A percentile compares a stretch with the other conserved stretches of the same genome.
These are phyloP conservation scores for Paradoxurus hermaphroditus DNA, from an alignment of 2,113 vertebrate species.

Conservation along the genomic window DNA sequence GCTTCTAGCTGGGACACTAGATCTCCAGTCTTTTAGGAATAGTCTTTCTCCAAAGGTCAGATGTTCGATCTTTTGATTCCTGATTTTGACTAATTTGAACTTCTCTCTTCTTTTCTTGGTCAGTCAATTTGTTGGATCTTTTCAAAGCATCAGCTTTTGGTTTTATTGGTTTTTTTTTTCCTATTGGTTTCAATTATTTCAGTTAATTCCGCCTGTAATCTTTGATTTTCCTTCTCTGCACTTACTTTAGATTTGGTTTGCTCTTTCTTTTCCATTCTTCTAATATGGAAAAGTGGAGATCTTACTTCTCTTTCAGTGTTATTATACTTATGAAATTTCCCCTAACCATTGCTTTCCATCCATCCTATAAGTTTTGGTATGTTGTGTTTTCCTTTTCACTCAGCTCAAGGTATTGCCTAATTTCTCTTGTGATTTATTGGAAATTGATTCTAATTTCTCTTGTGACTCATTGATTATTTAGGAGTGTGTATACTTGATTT, in stretches of 20 bases:
- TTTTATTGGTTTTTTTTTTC: slow-evolving; percentile 3
- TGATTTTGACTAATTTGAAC: slow-evolving; percentile 26
- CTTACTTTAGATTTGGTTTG: neutral
- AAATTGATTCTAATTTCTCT: neutral
- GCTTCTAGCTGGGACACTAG: neutral
- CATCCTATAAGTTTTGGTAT: neutral
- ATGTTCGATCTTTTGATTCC: neutral
- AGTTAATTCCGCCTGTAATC: slow-evolving; percentile 13
- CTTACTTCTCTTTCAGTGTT: neutral
- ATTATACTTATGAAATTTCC: neutral
- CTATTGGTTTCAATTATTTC: neutral
- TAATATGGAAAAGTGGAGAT: neutral
- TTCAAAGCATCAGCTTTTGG: neutral
- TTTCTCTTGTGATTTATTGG: neutral
- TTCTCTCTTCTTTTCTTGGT: neutral
- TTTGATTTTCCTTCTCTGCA: neutral
- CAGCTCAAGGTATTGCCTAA: slow-evolving; percentile 5
- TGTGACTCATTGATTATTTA: neutral
- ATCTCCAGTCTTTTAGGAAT: neutral
- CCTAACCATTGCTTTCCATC: neutral
- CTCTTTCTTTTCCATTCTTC: neutral
- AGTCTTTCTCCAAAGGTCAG: neutral
- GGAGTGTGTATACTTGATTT: slow-evolving; percentile 3
- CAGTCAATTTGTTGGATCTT: neutral
- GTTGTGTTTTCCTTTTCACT: slow-evolving; percentile 19